These are phyloP conservation scores for Chorisops tibialis DNA, from an alignment of 2,888 invertebrate species.

Conservation along the genomic window DNA sequence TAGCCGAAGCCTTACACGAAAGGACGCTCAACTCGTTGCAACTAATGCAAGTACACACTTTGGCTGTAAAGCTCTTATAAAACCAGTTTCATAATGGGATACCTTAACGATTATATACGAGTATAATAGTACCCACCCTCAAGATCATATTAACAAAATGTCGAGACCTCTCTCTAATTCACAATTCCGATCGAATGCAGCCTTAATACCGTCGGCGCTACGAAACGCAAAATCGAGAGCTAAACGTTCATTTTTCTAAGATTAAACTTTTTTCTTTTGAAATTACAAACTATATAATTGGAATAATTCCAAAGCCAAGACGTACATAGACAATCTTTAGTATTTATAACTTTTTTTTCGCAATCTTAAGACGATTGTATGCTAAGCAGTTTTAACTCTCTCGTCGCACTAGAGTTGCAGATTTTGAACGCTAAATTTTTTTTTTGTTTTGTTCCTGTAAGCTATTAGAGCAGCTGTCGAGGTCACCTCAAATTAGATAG, in stretches of 20 bases:
- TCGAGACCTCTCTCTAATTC: no score
- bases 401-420: not conserved
- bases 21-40: no score
- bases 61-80: no score
- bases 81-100: no score
- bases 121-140: no score
- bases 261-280: not conserved
- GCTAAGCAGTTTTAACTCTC: slow-evolving; percentile 2
- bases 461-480: slow-evolving; percentile 1
- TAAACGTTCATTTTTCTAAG: slow-evolving; percentile 9
- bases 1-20: no score
- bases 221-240: slow-evolving; percentile 6
- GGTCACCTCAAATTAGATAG: slow-evolving; percentile 8
- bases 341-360: not conserved
- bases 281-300: not conserved
- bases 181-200: no score
- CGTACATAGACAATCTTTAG: not conserved
- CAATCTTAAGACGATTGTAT: slow-evolving; percentile 9
- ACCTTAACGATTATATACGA: no score
- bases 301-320: not conserved
- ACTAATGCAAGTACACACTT: no score
- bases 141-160: no score
- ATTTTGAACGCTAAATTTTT: slow-evolving; percentile 9
- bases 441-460: not conserved
- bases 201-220: not conserved